Evolutionary conservation across 2,113 vertebrate species (phyloP), one percentile per base, ranked within the genome.

Genomic region (Alligator sinensis): DNA sequence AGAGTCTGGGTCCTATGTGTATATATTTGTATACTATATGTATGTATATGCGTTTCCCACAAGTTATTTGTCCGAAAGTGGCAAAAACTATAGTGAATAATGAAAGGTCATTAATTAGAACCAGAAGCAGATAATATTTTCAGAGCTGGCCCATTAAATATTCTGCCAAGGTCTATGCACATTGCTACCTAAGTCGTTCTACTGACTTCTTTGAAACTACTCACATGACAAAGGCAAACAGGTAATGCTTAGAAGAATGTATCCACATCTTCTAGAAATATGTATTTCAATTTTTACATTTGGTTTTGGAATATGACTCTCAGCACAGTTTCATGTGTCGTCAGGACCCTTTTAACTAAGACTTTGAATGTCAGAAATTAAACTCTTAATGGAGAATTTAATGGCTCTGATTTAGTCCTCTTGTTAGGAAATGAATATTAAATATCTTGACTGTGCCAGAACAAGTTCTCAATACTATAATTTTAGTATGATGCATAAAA

Each of bases 301-400:
- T 47, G 0, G 10, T 7, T 61, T 75, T 80, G 54, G 13, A 74
- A 82, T 25, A 61, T 0, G 2, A 84, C 4, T 0, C 15, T 68
- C 2, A 3, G 28, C 77, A 30, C 5, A 30, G 11, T 47, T 86
- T 68, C 5, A 1, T 17, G 76, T 91, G 58, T 91, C 38, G 13
- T 54, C 68, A 47, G 27, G 19, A 80, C 4, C 11, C 19, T 88
- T 95, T 64, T 74, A 75, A 0, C 21, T 88, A 77, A 18, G 12
- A 1, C 21, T 75, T 90, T 14, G 54, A 10, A n/a, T 70, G 4
- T 77, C 38, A 47, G 9, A 68, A 72, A 38, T 4, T 70, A 70
- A 86, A 88, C 5, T 3, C 17, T 76, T 76, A 62, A 76, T 75
- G 4, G 80, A 84, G 8, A 14, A 70, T 62, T 60, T n/a, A 3